Evolutionary conservation across 2,113 vertebrate genomes (phyloP).

Genomic region (Bolborhynchus lineola): DNA sequence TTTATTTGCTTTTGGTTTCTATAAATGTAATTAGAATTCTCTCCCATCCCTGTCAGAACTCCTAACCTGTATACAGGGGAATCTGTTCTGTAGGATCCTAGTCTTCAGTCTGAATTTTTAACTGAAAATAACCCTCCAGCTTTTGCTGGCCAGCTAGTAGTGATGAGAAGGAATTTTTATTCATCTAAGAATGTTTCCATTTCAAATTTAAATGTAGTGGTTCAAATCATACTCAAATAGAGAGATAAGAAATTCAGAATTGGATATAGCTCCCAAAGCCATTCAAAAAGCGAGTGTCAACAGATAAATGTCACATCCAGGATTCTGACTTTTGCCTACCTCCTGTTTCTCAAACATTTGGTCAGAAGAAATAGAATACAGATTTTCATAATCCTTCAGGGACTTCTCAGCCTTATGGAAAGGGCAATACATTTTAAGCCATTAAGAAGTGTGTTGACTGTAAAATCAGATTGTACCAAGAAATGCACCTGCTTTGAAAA

Average conservation of each 20-base stretch:
- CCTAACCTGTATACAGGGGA: background rate
- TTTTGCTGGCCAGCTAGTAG: background rate
- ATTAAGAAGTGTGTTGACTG: background rate
- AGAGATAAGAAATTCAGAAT: slow-evolving; percentile 1
- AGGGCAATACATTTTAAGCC: slow-evolving; percentile 29
- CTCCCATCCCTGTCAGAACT: background rate
- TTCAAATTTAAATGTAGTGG: background rate
- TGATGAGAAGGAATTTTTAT: background rate
- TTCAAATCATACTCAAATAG: background rate
- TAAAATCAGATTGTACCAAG: slow-evolving; percentile 1
- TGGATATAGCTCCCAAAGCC: background rate
- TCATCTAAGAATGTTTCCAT: background rate
- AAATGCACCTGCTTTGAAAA: background rate
- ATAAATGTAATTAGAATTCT: background rate
- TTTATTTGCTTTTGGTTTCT: background rate
- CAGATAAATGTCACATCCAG: background rate
- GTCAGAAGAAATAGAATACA: slow-evolving; percentile 22
- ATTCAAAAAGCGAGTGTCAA: background rate
- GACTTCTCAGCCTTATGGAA: slow-evolving; percentile 3
- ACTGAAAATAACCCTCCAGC: background rate
- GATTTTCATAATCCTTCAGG: background rate
- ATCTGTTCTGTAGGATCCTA: background rate
- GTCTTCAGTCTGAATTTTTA: background rate
- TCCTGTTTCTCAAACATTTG: slow-evolving; percentile 26
- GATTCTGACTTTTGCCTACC: slow-evolving; percentile 15